Evolutionary conservation across 2,113 vertebrate species (phyloP), one percentile per base, ranked within the genome.

Genomic region (Sturnus vulgaris): DNA sequence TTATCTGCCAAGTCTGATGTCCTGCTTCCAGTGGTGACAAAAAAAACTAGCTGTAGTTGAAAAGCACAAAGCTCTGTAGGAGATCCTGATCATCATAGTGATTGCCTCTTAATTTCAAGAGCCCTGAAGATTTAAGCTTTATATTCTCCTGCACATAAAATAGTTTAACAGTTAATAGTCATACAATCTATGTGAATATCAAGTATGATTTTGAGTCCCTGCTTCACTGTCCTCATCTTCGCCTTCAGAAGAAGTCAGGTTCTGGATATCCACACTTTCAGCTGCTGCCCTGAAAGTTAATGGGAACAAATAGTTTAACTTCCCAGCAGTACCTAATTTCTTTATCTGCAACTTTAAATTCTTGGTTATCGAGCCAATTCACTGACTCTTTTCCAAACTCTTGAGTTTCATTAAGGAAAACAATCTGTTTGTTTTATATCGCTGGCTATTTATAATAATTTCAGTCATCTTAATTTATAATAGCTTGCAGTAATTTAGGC

Each of bases 371-470:
- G 2, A 60, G 47, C 8, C 37, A 57, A 55, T 70, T 60, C 55
- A 50, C n/a, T 61, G 57, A 46, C 35, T 78, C 18, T 64, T 82
- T 84, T 81, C 15, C 44, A 92, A 82, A 82, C 14, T 66, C 42
- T 52, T 31, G 46, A 37, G 12, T 66, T 92, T 88, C 50, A 42
- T 71, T 46, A 84, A 68, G 37, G 28, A 30, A 71, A 75, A 46
- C 24, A 46, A n/a, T 20, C 8, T 44, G 40, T 52, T 81, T 86
- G 10, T 28, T 92, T 91, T 89, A 65, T 76, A 65, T 40, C 25
- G 91, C 82, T 72, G 31, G 25, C 46, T 92, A 91, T 82, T 93
- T 84, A 63, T 92, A 92, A 89, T 89, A 6, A 68, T 69, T 84
- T 76, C 25, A 92, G 65, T 35, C 44, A 68, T 89, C 72, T 46